Conservation (phyloP, 2,888 invertebrate species). For the Pasiphila rectangulata region DNA sequence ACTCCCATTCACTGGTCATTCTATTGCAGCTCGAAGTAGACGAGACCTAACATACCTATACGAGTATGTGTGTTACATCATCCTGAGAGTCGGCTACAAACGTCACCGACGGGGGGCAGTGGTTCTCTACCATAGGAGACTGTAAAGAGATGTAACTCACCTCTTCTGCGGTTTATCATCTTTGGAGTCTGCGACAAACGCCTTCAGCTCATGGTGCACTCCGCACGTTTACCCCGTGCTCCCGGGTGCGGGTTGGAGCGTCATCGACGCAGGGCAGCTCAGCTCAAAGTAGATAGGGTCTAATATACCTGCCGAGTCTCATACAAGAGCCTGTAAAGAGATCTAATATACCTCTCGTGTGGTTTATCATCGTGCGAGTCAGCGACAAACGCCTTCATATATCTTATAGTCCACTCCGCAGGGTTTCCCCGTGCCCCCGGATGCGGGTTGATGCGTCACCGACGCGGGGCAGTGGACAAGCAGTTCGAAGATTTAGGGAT, state of each 20-base stretch:
- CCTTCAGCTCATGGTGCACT: slow-evolving; percentile 99
- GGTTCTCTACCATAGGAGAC: background rate
- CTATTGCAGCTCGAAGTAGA: background rate
- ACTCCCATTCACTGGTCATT: no score
- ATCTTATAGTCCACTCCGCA: slow-evolving; percentile 99
- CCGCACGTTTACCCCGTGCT: slow-evolving; percentile 99
- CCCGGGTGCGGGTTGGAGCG: slow-evolving; percentile 98
- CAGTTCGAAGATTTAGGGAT: slow-evolving; percentile 99
- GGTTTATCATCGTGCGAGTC: slow-evolving; percentile 97
- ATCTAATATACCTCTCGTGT: slow-evolving; percentile 97
- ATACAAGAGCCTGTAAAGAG: no score
- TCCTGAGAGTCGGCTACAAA: background rate
- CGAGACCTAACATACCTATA: background rate
- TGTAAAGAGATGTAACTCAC: background rate
- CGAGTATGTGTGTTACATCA: background rate
- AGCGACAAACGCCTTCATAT: slow-evolving; percentile 97
- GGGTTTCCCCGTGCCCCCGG: slow-evolving; percentile 97
- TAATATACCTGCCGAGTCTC: no score
- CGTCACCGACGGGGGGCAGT: background rate
- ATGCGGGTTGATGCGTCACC: slow-evolving; percentile 98
- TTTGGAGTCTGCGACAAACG: slow-evolving; percentile 94
- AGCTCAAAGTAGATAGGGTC: no score
- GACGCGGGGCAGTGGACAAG: slow-evolving; percentile 99
- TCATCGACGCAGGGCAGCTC: slow-evolving; percentile 98
- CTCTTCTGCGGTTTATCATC: slow-evolving; percentile 88